Conservation (phyloP, 2,888 invertebrate genomes). For the Agriopis leucophaearia region DNA sequence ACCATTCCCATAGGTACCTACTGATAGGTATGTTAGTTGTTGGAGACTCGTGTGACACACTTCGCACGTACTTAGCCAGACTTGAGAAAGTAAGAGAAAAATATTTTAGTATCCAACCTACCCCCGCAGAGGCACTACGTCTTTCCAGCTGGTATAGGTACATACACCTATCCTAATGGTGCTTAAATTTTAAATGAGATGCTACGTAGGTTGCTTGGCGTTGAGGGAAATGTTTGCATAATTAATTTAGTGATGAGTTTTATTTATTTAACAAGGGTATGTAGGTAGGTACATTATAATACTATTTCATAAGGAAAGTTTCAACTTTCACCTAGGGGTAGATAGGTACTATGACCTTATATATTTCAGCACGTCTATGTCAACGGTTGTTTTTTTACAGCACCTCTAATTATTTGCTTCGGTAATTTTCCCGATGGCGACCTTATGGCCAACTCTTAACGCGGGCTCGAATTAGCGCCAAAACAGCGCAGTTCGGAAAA, state of each 20-base stretch:
- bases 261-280: constrained; percentile 34
- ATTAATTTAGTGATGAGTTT: constrained; percentile 38
- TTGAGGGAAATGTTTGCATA: constrained; percentile 38
- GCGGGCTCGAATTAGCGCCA: no score
- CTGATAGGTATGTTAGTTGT: constrained; percentile 19
- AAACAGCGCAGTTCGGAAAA: no score
- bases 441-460: no score
- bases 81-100: not conserved
- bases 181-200: constrained; percentile 38
- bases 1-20: constrained; percentile 26
- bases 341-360: no score
- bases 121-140: constrained; percentile 2
- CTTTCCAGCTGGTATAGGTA: constrained; percentile 22
- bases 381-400: not conserved
- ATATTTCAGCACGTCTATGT: no score
- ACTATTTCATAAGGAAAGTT: constrained; percentile 18
- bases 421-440: not conserved
- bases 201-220: constrained; percentile 34
- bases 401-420: not conserved
- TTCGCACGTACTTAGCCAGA: constrained; percentile 31
- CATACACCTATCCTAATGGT: constrained; percentile 32
- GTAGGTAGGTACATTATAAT: constrained; percentile 20
- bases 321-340: not conserved
- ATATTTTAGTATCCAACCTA: not conserved
- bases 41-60: constrained; percentile 11